Evolutionary conservation across 2,797 vertebrate species (phyloP).

Genomic region (Rhadinocentrus ornatus): DNA sequence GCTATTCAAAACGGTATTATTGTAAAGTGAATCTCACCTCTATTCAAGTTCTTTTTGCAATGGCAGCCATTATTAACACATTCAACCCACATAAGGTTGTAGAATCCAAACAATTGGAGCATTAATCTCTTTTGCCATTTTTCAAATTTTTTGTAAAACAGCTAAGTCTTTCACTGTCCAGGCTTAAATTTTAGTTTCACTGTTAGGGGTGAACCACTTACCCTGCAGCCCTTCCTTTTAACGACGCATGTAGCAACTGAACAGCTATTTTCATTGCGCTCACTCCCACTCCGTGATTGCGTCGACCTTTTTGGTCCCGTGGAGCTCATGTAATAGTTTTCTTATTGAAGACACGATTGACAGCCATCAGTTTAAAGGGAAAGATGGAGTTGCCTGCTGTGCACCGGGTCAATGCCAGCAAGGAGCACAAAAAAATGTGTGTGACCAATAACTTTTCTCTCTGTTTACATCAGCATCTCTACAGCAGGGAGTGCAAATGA

Average conservation of each 20-base stretch:
- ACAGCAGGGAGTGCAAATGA: slow-evolving; percentile 62
- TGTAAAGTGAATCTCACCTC: neutral
- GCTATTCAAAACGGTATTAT: neutral
- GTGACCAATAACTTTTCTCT: slow-evolving; percentile 34
- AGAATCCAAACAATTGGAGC: neutral
- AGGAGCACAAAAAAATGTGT: slow-evolving; percentile 67
- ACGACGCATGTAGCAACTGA: slow-evolving; percentile 22
- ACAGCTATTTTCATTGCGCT: slow-evolving; percentile 50
- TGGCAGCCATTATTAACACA: neutral
- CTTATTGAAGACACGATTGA: slow-evolving; percentile 71
- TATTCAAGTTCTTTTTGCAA: neutral
- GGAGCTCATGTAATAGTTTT: slow-evolving; percentile 69
- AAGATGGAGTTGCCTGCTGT: slow-evolving; percentile 68
- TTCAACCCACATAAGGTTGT: neutral
- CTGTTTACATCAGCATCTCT: slow-evolving; percentile 61
- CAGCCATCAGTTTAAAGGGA: slow-evolving; percentile 73
- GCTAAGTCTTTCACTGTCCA: neutral
- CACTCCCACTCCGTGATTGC: slow-evolving; percentile 56
- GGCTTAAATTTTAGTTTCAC: neutral
- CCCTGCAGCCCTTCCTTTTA: slow-evolving; percentile 22
- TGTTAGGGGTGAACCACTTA: slow-evolving; percentile 26
- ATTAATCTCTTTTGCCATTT: neutral
- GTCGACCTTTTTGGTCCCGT: slow-evolving; percentile 78
- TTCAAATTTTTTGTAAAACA: neutral
- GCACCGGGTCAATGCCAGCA: slow-evolving; percentile 64